These are phyloP conservation scores for Hyalella azteca DNA, from an alignment of 2,888 invertebrate species.

Conservation along the genomic window DNA sequence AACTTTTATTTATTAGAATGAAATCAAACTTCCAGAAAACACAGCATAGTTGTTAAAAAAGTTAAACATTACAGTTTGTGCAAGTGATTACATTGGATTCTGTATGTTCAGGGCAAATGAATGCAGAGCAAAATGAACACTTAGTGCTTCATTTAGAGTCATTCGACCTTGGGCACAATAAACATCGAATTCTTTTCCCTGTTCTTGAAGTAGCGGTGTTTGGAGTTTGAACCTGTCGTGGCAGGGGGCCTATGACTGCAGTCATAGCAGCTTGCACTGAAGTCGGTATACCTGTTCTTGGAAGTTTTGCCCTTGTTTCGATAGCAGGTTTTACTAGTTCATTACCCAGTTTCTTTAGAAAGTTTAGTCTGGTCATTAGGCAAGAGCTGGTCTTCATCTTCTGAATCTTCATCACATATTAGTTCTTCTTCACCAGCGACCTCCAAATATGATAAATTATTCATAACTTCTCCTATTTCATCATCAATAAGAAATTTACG, in stretches of 20 bases:
- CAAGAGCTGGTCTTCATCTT: too few species aligned
- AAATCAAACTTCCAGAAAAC: too few species aligned
- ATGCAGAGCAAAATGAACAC: conserved; percentile 31
- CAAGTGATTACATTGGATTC: conserved; percentile 23
- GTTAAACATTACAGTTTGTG: conserved; percentile 18
- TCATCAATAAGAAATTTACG: too few species aligned
- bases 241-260: conserved; percentile 18
- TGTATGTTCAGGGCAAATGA: conserved; percentile 33
- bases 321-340: conserved; percentile 26
- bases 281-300: conserved; percentile 21
- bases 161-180: conserved; percentile 26
- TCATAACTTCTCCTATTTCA: too few species aligned
- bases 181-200: conserved; percentile 25
- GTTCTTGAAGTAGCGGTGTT: neutral
- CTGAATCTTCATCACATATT: too few species aligned
- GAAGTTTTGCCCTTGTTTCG: conserved; percentile 26
- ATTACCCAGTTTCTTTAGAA: neutral
- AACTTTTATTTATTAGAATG: too few species aligned
- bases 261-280: conserved; percentile 25
- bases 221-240: conserved; percentile 27
- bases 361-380: conserved; percentile 29
- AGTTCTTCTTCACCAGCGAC: too few species aligned
- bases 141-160: conserved; percentile 8
- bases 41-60: neutral
- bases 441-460: too few species aligned